phyloP scores from a whole-genome alignment of 2,888 invertebrate genomes.

The Drosophila ustulata region DNA sequence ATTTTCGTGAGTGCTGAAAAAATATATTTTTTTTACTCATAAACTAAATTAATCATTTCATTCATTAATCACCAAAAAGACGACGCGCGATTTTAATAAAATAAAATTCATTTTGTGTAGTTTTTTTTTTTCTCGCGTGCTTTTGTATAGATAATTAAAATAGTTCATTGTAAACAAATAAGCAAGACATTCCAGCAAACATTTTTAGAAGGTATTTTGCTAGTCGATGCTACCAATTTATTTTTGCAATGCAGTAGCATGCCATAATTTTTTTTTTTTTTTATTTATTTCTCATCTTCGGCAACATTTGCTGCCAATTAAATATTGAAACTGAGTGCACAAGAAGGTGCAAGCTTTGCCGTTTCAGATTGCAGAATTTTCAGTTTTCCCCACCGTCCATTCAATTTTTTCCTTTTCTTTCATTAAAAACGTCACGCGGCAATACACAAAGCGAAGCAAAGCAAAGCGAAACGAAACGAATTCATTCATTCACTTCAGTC shows the following conservation, averaged over 20 bases:
- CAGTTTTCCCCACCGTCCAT: slow-evolving; percentile 6
- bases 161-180: no score
- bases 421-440: slow-evolving; percentile 56
- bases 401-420: slow-evolving; percentile 28
- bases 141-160: no score
- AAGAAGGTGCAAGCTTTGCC: slow-evolving; percentile 1
- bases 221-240: not conserved
- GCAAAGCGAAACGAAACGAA: slow-evolving; percentile 16
- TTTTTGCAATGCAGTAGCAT: slow-evolving; percentile 2
- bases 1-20: no score
- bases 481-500: slow-evolving; percentile 32
- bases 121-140: no score
- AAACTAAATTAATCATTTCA: no score
- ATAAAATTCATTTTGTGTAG: no score
- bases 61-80: no score
- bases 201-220: not conserved
- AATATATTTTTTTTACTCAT: no score
- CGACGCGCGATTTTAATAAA: no score
- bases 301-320: slow-evolving; percentile 58
- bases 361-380: slow-evolving; percentile 3
- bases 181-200: no score
- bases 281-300: not conserved
- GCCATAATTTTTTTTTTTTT: not conserved
- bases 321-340: slow-evolving; percentile 60
- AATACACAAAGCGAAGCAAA: slow-evolving; percentile 46